Evolutionary conservation across 2,888 invertebrate genomes (phyloP).

Genomic region (Choreutis nemorana): DNA sequence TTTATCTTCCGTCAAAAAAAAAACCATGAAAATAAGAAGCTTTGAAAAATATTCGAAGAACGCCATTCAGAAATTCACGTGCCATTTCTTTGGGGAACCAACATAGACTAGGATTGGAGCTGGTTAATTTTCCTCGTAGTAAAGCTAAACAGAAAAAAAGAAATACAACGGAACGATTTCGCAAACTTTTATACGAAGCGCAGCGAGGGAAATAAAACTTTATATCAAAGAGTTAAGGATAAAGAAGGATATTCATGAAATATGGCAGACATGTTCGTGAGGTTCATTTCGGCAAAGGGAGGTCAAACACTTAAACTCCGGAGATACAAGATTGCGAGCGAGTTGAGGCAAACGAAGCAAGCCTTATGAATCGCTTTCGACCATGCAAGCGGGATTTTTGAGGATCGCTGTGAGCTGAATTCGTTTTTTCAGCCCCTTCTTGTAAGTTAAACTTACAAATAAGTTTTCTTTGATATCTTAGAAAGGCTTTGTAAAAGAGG

Average conservation of each 20-base stretch:
- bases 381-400: constrained; percentile 38
- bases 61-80: neutral
- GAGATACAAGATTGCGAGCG: constrained; percentile 57
- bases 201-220: constrained; percentile 22
- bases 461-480: no score
- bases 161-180: constrained; percentile 43
- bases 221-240: constrained; percentile 17
- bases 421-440: no score
- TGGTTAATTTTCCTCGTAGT: constrained; percentile 43
- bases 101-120: constrained; percentile 42
- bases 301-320: constrained; percentile 57
- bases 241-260: no score
- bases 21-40: neutral
- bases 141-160: constrained; percentile 43
- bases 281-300: constrained; percentile 57
- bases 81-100: constrained; percentile 1
- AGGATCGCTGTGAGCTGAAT: no score
- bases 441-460: no score
- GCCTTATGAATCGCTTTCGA: constrained; percentile 49
- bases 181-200: constrained; percentile 21
- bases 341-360: constrained; percentile 55
- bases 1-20: neutral
- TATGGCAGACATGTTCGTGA: constrained; percentile 39
- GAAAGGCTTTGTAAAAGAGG: constrained; percentile 12
- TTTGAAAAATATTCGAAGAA: neutral